Base-by-base conservation (phyloP, 2,888 invertebrate species). In the Homarus gammarus region DNA sequence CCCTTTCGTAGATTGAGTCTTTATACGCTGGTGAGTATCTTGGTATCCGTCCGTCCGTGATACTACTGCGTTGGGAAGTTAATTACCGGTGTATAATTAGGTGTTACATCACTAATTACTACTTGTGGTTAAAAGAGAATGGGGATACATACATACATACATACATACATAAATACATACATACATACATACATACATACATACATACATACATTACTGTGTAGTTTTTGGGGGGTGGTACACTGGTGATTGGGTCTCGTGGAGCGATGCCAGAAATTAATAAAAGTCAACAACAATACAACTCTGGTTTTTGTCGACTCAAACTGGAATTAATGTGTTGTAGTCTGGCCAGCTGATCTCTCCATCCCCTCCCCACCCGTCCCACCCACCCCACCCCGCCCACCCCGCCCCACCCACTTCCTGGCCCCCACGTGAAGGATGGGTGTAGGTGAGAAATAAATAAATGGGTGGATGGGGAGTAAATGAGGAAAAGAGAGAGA, bases 161-260 rank as follows among this genome's bases (percentile, higher is more conserved):
- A 72, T 38, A 72, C 3, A 72, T 0, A 72, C 12, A 36, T 22
- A 33, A 5, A 72, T 12, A 72, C 10, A 72, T 12, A 72, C 36
- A 72, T 18, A 72, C 18, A 72, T 2, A 72, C 36, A 33, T 1
- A 33, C 27, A 64, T 27, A 27, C 6, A 31, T 22, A 56, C 18
- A 56, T 56, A 56, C 18, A 56, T 56, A 70, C 27, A 70, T 70
- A 70, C 22, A 70, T 70, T 70, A 70, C n/a, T n/a, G n/a, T n/a
- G n/a, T n/a, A n/a, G n/a, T n/a, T 64, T 10, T 64, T 10, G 5
- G 31, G 22, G 22, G 22, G 64, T 64, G 22, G 70, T 70, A 6
- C 22, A 27, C 64, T 31, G 33, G n/a, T 56, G 56, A 56, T 56
- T 56, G 22, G 56, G 12, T 22, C 3, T 5, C 22, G 56, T 22